These are phyloP conservation scores for Pangasius macronema DNA, from an alignment of 2,797 vertebrate genomes.

Conservation along the genomic window DNA sequence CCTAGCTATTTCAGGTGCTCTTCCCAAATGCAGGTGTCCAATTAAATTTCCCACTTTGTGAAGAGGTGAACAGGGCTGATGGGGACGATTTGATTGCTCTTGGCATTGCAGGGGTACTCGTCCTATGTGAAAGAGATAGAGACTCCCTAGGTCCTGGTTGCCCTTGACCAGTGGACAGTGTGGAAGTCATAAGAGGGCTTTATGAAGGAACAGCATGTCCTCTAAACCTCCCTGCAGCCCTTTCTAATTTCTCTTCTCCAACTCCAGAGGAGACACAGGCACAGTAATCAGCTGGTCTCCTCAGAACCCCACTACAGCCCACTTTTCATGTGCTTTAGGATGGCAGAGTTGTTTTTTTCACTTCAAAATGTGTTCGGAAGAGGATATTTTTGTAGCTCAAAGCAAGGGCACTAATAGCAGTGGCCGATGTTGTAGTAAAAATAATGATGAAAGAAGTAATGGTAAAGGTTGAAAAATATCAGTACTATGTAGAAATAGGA, in stretches of 20 bases:
- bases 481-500: not conserved
- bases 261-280: constrained; percentile 9
- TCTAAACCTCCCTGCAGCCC: constrained; percentile 23
- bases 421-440: not conserved
- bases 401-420: not conserved
- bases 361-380: not conserved
- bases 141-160: constrained; percentile 17
- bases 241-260: constrained; percentile 26
- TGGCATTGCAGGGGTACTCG: constrained; percentile 4
- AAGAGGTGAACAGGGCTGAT: constrained; percentile 60
- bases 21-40: constrained; percentile 70
- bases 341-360: not conserved
- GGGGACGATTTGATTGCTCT: constrained; percentile 51
- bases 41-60: constrained; percentile 72
- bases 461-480: not conserved
- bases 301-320: constrained; percentile 3
- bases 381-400: not conserved
- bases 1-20: constrained; percentile 65
- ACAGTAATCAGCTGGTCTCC: constrained; percentile 13
- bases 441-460: not conserved
- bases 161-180: constrained; percentile 29
- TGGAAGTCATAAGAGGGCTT: constrained; percentile 15
- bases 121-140: constrained; percentile 18
- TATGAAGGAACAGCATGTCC: constrained; percentile 39
- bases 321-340: constrained; percentile 4